Percentiles rank a stretch among this genome's conserved stretches.
phyloP scores from a whole-genome alignment of 2,797 vertebrate species.

The Sylvilagus floridanus region DNA sequence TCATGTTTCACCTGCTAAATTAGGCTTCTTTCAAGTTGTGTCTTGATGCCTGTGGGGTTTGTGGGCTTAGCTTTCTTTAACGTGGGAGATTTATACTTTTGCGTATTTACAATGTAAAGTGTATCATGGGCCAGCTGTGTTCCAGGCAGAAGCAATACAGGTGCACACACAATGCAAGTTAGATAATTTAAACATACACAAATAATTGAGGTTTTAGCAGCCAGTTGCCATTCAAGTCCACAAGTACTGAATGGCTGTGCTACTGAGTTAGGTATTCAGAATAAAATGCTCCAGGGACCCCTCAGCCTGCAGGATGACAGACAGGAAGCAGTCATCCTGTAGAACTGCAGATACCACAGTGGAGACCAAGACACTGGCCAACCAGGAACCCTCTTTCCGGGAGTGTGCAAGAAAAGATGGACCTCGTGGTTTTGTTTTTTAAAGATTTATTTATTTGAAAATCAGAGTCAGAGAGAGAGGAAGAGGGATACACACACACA shows the following conservation, averaged over 20 bases:
- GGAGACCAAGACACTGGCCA: not conserved
- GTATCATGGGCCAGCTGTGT: not conserved
- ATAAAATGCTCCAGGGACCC: not conserved
- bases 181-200: not conserved
- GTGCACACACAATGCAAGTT: not conserved
- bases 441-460: too few species aligned
- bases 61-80: not conserved
- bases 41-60: not conserved
- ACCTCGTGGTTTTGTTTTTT: too few species aligned
- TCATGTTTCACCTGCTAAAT: not conserved
- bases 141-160: not conserved
- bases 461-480: too few species aligned
- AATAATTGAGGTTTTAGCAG: not conserved
- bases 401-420: not conserved
- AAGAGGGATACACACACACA: too few species aligned
- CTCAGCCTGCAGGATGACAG: not conserved
- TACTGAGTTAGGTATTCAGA: not conserved
- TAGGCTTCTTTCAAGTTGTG: not conserved
- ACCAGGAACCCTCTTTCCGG: not conserved
- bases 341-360: not conserved
- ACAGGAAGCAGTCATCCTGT: not conserved
- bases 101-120: not conserved
- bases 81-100: conserved; percentile 27
- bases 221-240: not conserved
- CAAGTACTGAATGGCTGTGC: not conserved